Percentiles rank a stretch among this genome's conserved stretches.
These are phyloP conservation scores for Mugil cephalus DNA, from an alignment of 2,113 vertebrate species.

Conservation along the genomic window DNA sequence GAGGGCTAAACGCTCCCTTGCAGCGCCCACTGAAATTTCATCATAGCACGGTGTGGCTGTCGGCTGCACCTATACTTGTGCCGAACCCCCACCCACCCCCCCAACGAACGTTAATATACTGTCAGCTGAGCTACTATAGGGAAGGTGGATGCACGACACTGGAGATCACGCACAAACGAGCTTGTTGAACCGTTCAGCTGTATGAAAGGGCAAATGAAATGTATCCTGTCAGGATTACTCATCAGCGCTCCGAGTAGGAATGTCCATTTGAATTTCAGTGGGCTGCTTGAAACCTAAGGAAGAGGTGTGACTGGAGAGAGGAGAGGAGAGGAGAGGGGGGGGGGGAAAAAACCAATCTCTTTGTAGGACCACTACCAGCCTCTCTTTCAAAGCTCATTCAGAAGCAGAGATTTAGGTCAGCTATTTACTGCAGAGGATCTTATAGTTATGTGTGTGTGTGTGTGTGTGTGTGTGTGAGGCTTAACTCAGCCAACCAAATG, in stretches of 20 bases:
- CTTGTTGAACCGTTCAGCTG: slow-evolving; percentile 16
- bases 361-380: slow-evolving; percentile 7
- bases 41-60: not conserved
- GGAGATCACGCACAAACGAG: not conserved
- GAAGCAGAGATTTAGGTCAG: slow-evolving; percentile 76
- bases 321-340: too few species aligned
- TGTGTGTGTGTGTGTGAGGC: slow-evolving; percentile 21
- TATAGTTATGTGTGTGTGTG: slow-evolving; percentile 39
- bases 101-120: slow-evolving; percentile 1
- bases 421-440: slow-evolving; percentile 72
- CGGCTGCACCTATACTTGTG: slow-evolving; percentile 7
- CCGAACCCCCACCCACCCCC: slow-evolving; percentile 8
- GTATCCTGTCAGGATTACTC: slow-evolving; percentile 19
- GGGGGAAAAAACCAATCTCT: slow-evolving; percentile 7
- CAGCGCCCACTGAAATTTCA: not conserved
- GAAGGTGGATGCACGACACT: not conserved
- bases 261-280: slow-evolving; percentile 10
- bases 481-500: slow-evolving; percentile 57
- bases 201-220: slow-evolving; percentile 8
- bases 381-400: slow-evolving; percentile 63
- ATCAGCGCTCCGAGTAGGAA: not conserved
- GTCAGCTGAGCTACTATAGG: slow-evolving; percentile 4
- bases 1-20: slow-evolving; percentile 1
- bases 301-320: slow-evolving; percentile 3
- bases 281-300: slow-evolving; percentile 23